Base-by-base conservation (phyloP, 53 echinoderm and acorn worm species). In the Echinometra lucunter region DNA sequence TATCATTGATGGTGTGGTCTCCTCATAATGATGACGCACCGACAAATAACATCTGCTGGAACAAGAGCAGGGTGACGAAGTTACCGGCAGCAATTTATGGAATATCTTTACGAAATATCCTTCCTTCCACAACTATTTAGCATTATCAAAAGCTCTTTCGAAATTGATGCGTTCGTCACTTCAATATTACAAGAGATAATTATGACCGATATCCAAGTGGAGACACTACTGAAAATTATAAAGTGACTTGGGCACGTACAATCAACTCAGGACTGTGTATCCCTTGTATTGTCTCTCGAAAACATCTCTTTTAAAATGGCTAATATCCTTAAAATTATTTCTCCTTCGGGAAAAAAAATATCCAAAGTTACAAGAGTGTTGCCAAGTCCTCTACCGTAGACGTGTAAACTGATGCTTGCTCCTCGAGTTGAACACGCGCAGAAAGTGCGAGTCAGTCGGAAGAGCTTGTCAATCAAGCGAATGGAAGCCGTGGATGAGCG, bases 401-500 rank as follows among this genome's bases (percentile, higher is more conserved):
- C 11, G 28, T 25, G 85, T 85, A 85, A 35, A 85, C 30, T 25
- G 85, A 85, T 28, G 27, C 28, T 2, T 49, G 78, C 42, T 42
- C 38, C 42, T 78, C 40, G 28, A 30, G 47, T n/a, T n/a, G 85
- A 49, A n/a, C 85, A 85, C 85, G 85, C 85, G 85, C 13, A 49
- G 45, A 85, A 85, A 85, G 85, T 85, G 85, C 85, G 85, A 49
- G 12, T 45, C 49, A 49, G 12, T 45, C 49, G 49, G 47, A 49
- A 85, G 30, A 28, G 49, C 45, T 85, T 85, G 85, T 85, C 85
- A 85, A 85, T 85, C 85, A 85, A 45, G 34, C 28, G 16, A 85
- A 1, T 21, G 78, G 42, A 38, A 38, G 42, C 78, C 42, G 19
- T 27, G 85, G 49, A 49, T 49, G 85, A 49, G 85, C 85, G 85